Evolutionary conservation across 2,888 invertebrate genomes (phyloP), one percentile per base, ranked within the genome.

Genomic region (Andricus curvator): DNA sequence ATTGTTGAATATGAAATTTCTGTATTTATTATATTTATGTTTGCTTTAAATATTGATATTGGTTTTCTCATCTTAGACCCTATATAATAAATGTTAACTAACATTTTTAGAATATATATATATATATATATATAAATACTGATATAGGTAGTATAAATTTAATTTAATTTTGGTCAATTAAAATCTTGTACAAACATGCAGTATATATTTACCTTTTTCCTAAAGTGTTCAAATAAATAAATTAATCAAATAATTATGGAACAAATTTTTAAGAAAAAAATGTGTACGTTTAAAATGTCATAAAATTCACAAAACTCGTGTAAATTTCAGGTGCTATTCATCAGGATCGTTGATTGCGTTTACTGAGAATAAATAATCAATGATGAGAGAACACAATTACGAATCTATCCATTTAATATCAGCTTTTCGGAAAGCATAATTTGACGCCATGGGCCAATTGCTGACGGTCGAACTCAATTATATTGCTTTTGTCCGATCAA

Each of bases 401-500:
- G 51, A 51, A 29, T 70, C 48, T n/a, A 37, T 33, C 65, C 29
- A 29, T 29, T 65, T 33, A 65, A 65, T 66, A 6, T 20, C 13
- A 37, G 66, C 66, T 70, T 70, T 70, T 41, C 48, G 29, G 1
- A 29, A 29, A 51, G 25, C 22, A 25, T 70, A 48, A 70, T 51
- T 51, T 68, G n/a, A 68, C 68, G 22, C 29, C 17, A 44, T 70
- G 29, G 48, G 25, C 22, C 37, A 41, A 51, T 56, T 74, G 20
- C 29, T 13, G 20, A 29, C 9, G 25, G 17, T 29, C 74, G 29
- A 74, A 74, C 33, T 56, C 33, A 25, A 33, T 56, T 74, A 56
- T 51, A 74, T 29, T n/a, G 56, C 25, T 74, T 74, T 51, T 56
- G 74, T 74, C 56, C 4, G 8, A 48, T 74, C 29, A 56, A 33